A percentile compares a stretch with the other conserved stretches of the same genome.
Evolutionary conservation across 2,113 vertebrate species (phyloP).

Genomic region (Muntiacus muntjak): DNA sequence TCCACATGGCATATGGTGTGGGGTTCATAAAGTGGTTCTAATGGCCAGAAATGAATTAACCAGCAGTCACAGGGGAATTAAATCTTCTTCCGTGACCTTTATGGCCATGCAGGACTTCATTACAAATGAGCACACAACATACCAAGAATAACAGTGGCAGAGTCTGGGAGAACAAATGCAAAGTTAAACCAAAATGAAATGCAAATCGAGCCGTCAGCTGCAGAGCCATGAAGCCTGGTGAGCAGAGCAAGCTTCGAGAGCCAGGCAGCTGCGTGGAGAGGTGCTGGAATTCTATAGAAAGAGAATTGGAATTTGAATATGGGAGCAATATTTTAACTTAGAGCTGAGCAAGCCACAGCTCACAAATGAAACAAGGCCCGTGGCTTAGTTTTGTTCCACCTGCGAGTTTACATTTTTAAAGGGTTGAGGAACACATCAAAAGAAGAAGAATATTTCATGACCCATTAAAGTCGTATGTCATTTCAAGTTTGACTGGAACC

Average conservation of each 20-base stretch:
- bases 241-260: background rate
- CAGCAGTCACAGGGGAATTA: background rate
- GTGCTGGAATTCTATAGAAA: background rate
- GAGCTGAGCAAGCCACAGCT: background rate
- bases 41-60: conserved; percentile 43
- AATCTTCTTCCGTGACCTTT: conserved; percentile 10
- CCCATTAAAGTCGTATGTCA: background rate
- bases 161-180: background rate
- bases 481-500: background rate
- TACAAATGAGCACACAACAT: background rate
- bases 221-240: background rate
- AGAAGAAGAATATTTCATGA: background rate
- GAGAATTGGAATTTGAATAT: background rate
- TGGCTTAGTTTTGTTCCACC: background rate
- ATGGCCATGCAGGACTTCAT: background rate
- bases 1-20: conserved; percentile 58
- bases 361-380: background rate
- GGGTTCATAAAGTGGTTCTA: background rate
- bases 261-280: background rate
- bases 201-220: background rate
- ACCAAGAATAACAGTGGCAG: background rate
- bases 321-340: background rate
- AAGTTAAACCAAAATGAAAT: background rate
- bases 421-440: background rate
- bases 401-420: background rate